These are phyloP conservation scores for Arctia plantaginis DNA, from an alignment of 2,888 invertebrate species.

Conservation along the genomic window DNA sequence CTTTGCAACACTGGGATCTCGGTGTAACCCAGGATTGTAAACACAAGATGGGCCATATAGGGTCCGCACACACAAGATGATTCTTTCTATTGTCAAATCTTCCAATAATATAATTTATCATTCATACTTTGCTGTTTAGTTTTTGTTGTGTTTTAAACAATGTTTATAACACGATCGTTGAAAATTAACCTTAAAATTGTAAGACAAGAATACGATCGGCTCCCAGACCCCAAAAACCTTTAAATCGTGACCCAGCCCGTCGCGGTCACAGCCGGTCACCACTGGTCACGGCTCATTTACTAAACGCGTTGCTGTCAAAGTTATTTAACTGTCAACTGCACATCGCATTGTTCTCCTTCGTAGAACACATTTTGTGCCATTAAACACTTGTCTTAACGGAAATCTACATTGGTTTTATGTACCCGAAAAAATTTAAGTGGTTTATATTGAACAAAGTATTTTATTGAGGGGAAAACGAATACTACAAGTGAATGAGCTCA, in stretches of 20 bases:
- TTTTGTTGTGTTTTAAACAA: neutral
- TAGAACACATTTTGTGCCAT: slow-evolving; percentile 53
- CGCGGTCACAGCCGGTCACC: slow-evolving; percentile 60
- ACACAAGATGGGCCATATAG: too few species aligned
- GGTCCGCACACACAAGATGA: too few species aligned
- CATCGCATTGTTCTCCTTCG: slow-evolving; percentile 61
- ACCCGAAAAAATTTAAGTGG: slow-evolving; percentile 6
- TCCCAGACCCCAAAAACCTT: neutral
- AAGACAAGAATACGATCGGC: neutral
- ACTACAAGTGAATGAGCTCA: neutral
- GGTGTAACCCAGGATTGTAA: neutral
- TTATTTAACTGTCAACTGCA: slow-evolving; percentile 56
- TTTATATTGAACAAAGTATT: neutral
- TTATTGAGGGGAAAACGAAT: neutral
- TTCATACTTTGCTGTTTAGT: neutral
- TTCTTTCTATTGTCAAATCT: too few species aligned
- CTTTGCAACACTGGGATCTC: too few species aligned
- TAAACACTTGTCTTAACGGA: slow-evolving; percentile 51
- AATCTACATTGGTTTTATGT: slow-evolving; percentile 42
- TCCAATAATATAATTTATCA: neutral
- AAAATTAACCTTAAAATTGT: neutral
- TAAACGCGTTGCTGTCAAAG: slow-evolving; percentile 62
- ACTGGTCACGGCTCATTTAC: slow-evolving; percentile 80
- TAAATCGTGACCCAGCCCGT: slow-evolving; percentile 65
- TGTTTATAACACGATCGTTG: neutral